Evolutionary conservation across 1,140 invertebrate species (phyloP).

Genomic region (Drosophila insularis): DNA sequence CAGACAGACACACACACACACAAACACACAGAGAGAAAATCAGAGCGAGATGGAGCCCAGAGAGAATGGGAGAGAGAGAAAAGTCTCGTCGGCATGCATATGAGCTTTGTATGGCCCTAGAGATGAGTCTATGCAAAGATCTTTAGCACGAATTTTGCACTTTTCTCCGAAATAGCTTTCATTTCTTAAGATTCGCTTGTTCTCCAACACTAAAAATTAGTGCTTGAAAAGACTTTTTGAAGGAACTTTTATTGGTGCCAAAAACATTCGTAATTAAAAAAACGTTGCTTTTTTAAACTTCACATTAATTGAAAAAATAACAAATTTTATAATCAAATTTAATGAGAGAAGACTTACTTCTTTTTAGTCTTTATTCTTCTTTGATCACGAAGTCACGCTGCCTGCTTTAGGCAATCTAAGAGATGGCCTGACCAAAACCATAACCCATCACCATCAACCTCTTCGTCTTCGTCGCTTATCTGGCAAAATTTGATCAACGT

Average conservation of each 20-base stretch:
- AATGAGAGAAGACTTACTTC: no score
- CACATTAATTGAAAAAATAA: no score
- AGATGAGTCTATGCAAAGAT: conserved; percentile 18
- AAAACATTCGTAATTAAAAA: no score
- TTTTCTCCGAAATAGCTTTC: no score
- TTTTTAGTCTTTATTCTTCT: no score
- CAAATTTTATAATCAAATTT: no score
- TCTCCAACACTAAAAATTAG: background rate
- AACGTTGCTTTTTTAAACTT: no score
- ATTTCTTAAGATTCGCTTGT: background rate
- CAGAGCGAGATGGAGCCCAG: background rate
- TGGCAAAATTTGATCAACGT: conserved; percentile 79
- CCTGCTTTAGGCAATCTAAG: conserved; percentile 27
- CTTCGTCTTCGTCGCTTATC: conserved; percentile 57
- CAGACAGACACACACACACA: background rate
- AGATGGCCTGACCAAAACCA: conserved; percentile 43
- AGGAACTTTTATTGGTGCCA: no score
- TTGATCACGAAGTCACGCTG: conserved; percentile 26
- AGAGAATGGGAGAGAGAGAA: background rate
- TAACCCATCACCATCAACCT: conserved; percentile 57
- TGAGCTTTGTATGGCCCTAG: conserved; percentile 42
- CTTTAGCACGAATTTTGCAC: conserved; percentile 13
- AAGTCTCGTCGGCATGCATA: conserved; percentile 64
- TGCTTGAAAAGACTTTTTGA: background rate
- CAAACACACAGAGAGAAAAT: background rate